Evolutionary conservation across 1,140 invertebrate genomes (phyloP), one percentile per base, ranked within the genome.

Genomic region (Steinernema khuongi): DNA sequence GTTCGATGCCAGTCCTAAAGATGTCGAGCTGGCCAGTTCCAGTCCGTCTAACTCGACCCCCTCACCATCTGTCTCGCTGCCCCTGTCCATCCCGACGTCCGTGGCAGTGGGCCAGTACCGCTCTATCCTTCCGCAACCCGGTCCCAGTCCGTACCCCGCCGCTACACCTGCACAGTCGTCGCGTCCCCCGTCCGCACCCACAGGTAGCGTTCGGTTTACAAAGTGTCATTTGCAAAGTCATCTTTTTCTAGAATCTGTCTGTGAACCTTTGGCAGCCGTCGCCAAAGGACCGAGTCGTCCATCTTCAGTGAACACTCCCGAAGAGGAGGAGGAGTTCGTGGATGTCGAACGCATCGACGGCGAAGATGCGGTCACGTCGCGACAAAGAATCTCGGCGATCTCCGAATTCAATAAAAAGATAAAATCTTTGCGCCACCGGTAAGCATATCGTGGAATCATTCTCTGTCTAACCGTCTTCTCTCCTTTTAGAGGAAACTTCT

Each of bases 241-340:
- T 17, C 4, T n/a, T 22, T 60, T 7, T 60, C 26, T 60, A 60
- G 11, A 26, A 4, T 22, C 11, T 60, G 14, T 22, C 4, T 60
- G 50, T 26, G 50, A 60, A 22, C 4, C 50, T n/a, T 60, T 22
- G 11, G 26, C 22, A 4, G 50, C 50, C 7, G 26, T 60, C 50
- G 4, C 14, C 4, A 22, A 14, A 4, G 14, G 26, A 22, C 50
- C 26, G 11, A 60, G 50, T 26, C 50, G 50, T 22, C 50, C 50
- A 22, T 60, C 14, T 22, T 60, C 50, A 14, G 50, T 60, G 4
- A 60, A 60, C 50, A 60, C 50, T 22, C 50, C 50, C 66, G 72
- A 73, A 17, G 74, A 75, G 4, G 74, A 75, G 14, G 74, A 75
- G 26, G 69, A 72, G 17, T 75, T 75, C 28, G 74, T 75, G 7